A percentile compares a stretch with the other conserved stretches of the same genome.
Evolutionary conservation across 2,113 vertebrate species (phyloP).

Genomic region (Penelope pileata): DNA sequence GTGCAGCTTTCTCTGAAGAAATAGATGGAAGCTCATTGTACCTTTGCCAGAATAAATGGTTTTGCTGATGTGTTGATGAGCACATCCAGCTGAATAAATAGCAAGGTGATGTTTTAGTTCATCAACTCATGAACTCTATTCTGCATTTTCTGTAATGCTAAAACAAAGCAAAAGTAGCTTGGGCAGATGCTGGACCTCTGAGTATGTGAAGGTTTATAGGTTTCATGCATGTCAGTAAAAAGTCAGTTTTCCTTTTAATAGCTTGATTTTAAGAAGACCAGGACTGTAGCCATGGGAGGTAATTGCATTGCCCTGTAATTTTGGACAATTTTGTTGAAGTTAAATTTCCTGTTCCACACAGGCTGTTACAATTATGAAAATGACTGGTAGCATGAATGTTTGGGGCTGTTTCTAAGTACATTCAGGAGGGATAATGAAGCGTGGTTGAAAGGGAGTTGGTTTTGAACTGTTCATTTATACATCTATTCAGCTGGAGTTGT

Average conservation of each 20-base stretch:
- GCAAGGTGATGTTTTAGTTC: background rate
- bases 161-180: background rate
- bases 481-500: background rate
- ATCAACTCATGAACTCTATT: background rate
- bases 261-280: background rate
- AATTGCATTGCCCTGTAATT: constrained; percentile 11
- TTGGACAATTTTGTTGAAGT: constrained; percentile 1
- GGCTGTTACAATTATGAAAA: background rate
- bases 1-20: background rate
- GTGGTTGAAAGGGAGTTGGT: background rate
- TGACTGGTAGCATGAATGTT: background rate
- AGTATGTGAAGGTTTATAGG: background rate
- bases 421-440: background rate
- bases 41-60: background rate
- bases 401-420: background rate
- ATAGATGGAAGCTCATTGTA: background rate
- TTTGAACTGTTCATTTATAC: background rate
- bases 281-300: background rate
- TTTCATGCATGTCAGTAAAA: background rate
- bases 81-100: background rate
- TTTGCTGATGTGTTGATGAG: background rate
- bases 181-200: background rate
- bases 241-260: background rate
- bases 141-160: background rate
- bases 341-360: background rate